Conservation (phyloP, 1,140 invertebrate species). For the Pemphigus obesinymphae region DNA sequence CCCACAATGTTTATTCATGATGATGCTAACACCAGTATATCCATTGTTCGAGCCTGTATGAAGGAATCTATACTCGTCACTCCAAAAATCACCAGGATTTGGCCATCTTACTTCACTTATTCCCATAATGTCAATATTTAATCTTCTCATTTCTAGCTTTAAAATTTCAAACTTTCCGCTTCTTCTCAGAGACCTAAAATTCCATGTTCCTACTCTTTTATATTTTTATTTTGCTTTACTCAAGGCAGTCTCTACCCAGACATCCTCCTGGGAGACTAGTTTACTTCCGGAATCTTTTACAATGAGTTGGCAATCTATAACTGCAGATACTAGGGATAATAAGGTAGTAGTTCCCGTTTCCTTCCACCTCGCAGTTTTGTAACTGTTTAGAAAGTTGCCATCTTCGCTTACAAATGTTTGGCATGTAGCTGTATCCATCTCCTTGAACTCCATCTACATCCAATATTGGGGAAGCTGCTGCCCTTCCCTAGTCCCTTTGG, state of each 20-base stretch:
- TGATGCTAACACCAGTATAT: slow-evolving; percentile 16
- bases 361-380: slow-evolving; percentile 3
- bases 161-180: slow-evolving; percentile 44
- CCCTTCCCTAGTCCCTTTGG: not conserved
- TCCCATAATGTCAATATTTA: slow-evolving; percentile 43
- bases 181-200: slow-evolving; percentile 44
- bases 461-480: slow-evolving; percentile 18
- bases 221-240: too few relatives aligned
- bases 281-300: slow-evolving; percentile 22
- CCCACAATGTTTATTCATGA: slow-evolving; percentile 3
- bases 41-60: not conserved
- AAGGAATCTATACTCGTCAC: slow-evolving; percentile 15
- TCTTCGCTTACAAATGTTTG: slow-evolving; percentile 12
- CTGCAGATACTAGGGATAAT: slow-evolving; percentile 23
- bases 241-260: slow-evolving; percentile 1
- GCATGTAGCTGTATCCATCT: not conserved
- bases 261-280: slow-evolving; percentile 3
- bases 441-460: not conserved
- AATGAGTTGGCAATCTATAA: slow-evolving; percentile 9
- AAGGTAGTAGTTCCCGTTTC: slow-evolving; percentile 15
- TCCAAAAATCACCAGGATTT: slow-evolving; percentile 35
- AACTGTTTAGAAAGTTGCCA: not conserved
- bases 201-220: slow-evolving; percentile 45
- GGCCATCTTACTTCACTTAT: slow-evolving; percentile 45
- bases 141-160: slow-evolving; percentile 43